A percentile compares a stretch with the other conserved stretches of the same genome.
Conservation (phyloP, 2,888 invertebrate species). For the Eutolmus rufibarbis region DNA sequence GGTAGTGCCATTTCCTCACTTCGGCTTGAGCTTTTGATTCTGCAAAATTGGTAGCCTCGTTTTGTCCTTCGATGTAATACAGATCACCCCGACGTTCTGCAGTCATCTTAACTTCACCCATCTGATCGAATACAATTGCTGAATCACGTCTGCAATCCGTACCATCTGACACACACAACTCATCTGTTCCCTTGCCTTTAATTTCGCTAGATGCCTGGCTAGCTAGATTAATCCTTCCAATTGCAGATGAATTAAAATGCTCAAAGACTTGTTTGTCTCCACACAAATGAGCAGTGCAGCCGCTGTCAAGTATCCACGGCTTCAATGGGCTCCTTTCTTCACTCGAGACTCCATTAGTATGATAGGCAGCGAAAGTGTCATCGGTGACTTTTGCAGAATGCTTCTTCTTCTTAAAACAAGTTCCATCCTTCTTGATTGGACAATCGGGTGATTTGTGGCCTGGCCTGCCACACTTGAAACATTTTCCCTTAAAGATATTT, state of each 20-base stretch:
- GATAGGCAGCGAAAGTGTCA: background rate
- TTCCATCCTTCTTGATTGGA: no score
- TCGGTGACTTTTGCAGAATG: no score
- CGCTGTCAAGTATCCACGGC: background rate
- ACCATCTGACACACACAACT: background rate
- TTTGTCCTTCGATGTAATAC: background rate
- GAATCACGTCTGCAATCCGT: background rate
- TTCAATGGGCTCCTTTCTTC: background rate
- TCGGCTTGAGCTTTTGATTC: background rate
- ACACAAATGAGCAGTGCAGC: background rate
- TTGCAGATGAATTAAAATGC: background rate
- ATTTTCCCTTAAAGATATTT: background rate
- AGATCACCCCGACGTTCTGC: background rate
- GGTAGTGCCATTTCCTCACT: background rate
- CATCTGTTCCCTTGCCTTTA: background rate
- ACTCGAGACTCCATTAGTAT: background rate
- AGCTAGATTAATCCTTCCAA: background rate
- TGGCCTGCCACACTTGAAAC: background rate
- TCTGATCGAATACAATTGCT: no score
- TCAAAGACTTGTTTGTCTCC: background rate
- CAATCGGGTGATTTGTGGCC: no score
- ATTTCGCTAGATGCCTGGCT: background rate
- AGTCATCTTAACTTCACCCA: no score
- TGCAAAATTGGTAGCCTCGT: background rate
- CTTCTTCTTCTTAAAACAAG: no score